These are phyloP conservation scores for Anguilla rostrata DNA, from an alignment of 2,113 vertebrate species.

Conservation along the genomic window DNA sequence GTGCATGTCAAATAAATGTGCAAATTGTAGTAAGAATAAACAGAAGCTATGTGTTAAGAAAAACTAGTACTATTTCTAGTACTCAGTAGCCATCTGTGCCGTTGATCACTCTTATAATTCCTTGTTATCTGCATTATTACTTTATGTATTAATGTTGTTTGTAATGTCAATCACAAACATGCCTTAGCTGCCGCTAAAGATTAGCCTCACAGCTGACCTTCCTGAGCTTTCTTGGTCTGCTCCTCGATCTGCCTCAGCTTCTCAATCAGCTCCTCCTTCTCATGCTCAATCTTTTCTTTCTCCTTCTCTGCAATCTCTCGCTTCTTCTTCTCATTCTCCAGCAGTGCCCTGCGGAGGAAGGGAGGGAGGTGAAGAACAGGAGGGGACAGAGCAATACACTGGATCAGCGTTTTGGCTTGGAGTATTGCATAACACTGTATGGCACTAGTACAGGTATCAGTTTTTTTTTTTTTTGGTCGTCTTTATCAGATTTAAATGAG, in stretches of 20 bases:
- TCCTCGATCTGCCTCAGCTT: constrained; percentile 91
- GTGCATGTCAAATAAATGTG: no score
- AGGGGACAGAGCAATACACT: not conserved
- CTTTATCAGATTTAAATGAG: no score
- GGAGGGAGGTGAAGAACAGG: not conserved
- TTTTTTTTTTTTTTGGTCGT: no score
- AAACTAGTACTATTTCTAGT: no score
- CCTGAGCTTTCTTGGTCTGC: constrained; percentile 93
- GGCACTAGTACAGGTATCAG: no score
- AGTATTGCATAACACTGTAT: no score
- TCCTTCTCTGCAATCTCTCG: constrained; percentile 94
- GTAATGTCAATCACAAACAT: not conserved
- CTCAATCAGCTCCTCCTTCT: constrained; percentile 95
- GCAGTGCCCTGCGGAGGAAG: constrained; percentile 76
- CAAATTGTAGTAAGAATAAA: no score
- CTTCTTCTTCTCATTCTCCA: constrained; percentile 97
- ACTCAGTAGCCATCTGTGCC: no score
- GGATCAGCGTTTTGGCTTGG: no score
- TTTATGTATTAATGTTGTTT: not conserved
- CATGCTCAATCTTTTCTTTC: constrained; percentile 93
- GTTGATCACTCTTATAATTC: no score
- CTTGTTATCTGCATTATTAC: no score
- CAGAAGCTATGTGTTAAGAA: no score
- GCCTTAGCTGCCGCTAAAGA: not conserved
- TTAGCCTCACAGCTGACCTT: constrained; percentile 70